Conservation (phyloP, 2,113 vertebrate species). For the Pygathrix nemaeus region DNA sequence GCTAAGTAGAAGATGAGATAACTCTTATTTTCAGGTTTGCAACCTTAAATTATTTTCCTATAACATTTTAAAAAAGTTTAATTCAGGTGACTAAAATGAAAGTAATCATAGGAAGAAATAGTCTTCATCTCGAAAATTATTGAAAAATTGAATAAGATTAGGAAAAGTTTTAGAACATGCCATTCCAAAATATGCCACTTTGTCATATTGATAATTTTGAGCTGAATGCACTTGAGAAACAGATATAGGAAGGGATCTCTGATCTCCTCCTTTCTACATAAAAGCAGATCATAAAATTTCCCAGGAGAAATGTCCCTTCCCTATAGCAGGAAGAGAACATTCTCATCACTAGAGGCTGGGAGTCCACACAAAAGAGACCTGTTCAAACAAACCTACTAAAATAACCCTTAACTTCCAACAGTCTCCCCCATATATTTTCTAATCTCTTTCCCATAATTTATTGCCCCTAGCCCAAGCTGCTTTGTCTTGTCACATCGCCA, state of each 20-base stretch:
- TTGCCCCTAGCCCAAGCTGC: neutral
- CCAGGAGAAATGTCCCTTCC: neutral
- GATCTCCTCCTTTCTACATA: neutral
- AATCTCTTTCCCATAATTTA: neutral
- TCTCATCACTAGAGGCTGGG: too few species aligned
- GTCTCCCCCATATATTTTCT: neutral
- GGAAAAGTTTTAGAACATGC: neutral
- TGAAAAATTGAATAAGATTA: neutral
- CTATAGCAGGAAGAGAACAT: neutral
- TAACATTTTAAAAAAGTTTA: neutral
- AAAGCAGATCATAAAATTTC: neutral
- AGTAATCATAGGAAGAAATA: neutral
- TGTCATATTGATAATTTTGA: neutral
- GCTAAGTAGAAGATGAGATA: neutral
- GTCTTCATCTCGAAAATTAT: neutral
- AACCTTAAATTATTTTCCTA: neutral
- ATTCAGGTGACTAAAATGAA: neutral
- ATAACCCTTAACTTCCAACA: too few species aligned
- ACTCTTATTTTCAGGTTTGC: neutral
- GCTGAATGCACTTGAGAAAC: neutral
- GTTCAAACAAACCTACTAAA: neutral
- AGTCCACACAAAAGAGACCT: too few species aligned
- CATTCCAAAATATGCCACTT: too few species aligned
- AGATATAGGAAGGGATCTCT: neutral
- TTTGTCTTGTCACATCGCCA: neutral